Evolutionary conservation across 92 coral and sea anemone species (phyloP).

Genomic region (Palythoa heliodiscus): DNA sequence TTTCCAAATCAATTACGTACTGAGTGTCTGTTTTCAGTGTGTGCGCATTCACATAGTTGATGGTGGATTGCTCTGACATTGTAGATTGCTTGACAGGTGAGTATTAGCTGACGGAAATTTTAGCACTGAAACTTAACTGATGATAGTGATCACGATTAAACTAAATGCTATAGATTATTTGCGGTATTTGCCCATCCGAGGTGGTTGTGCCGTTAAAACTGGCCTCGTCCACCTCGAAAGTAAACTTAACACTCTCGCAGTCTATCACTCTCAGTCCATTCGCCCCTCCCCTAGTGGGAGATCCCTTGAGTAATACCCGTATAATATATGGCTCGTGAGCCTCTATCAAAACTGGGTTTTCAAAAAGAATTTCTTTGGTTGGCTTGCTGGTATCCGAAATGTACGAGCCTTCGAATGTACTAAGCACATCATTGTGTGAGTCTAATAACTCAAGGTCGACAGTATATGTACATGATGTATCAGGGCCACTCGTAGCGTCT

Average conservation of each 20-base stretch:
- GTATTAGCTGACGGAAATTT: no score
- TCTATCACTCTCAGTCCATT: conserved; percentile 82
- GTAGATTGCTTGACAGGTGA: conserved; percentile 25
- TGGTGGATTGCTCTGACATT: conserved; percentile 2
- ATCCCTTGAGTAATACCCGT: conserved; percentile 82
- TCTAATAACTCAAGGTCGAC: conserved; percentile 84
- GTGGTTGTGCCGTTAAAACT: conserved; percentile 95
- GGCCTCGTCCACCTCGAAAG: conserved; percentile 89
- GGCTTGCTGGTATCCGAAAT: conserved; percentile 52
- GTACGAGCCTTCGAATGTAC: conserved; percentile 76
- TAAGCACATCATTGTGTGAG: conserved; percentile 84
- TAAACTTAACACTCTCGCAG: conserved; percentile 77
- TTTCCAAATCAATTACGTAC: conserved; percentile 33
- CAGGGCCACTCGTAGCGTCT: conserved; percentile 39
- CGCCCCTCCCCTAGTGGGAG: conserved; percentile 76
- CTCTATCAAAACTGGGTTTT: conserved; percentile 66
- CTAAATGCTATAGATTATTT: conserved; percentile 70
- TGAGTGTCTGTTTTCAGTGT: conserved; percentile 9
- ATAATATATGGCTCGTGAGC: conserved; percentile 79
- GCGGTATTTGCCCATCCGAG: conserved; percentile 91
- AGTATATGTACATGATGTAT: conserved; percentile 44
- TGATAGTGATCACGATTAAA: not conserved
- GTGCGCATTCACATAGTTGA: conserved; percentile 39
- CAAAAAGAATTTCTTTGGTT: conserved; percentile 73
- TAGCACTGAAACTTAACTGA: not conserved